Percentiles rank a stretch among this genome's conserved stretches.
Evolutionary conservation across 2,113 vertebrate species (phyloP).

Genomic region (Oplegnathus fasciatus): DNA sequence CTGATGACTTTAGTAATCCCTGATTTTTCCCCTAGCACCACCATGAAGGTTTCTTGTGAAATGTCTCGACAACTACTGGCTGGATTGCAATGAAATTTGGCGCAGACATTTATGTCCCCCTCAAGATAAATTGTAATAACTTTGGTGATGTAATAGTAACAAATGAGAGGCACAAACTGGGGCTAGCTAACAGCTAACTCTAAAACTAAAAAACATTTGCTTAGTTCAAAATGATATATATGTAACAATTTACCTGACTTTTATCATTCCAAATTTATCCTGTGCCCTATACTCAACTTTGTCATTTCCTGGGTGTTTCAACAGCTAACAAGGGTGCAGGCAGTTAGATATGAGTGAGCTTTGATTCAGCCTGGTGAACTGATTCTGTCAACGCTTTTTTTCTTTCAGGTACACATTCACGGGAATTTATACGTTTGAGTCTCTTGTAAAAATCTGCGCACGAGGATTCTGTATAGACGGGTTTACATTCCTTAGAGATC

Average conservation of each 20-base stretch:
- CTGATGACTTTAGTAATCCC: no score
- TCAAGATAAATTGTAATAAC: no score
- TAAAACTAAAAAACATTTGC: neutral
- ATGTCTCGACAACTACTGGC: no score
- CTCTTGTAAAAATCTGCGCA: slow-evolving; percentile 96
- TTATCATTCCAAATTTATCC: slow-evolving; percentile 12
- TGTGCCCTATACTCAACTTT: neutral
- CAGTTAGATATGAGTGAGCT: slow-evolving; percentile 4
- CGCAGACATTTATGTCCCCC: no score
- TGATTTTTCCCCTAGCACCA: no score
- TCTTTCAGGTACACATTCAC: slow-evolving; percentile 96
- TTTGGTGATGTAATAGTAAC: neutral
- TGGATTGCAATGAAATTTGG: no score
- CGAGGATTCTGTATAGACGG: slow-evolving; percentile 98
- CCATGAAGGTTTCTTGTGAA: no score
- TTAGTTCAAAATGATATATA: neutral
- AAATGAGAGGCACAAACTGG: neutral
- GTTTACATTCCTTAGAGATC: slow-evolving; percentile 96
- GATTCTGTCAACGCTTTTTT: slow-evolving; percentile 63
- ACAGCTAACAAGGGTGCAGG: neutral
- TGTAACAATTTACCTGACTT: neutral
- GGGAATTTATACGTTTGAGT: slow-evolving; percentile 98
- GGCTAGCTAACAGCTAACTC: neutral
- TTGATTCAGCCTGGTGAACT: slow-evolving; percentile 36
- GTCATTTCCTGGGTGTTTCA: slow-evolving; percentile 16